Evolutionary conservation across 2,888 invertebrate genomes (phyloP), one percentile per base, ranked within the genome.

Genomic region (Dexiosoma caninum): DNA sequence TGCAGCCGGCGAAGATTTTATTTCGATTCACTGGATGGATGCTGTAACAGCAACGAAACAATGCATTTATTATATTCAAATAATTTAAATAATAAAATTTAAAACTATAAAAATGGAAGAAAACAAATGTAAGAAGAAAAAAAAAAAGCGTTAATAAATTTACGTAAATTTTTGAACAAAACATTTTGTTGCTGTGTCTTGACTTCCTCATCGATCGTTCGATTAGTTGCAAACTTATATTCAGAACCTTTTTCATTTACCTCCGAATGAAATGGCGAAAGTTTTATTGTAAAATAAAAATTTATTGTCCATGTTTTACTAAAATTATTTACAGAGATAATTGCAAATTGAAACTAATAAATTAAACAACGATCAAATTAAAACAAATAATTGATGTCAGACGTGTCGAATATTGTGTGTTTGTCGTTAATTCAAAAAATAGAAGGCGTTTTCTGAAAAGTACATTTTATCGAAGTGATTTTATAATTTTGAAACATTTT

Each of bases 91-190:
- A 55, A 32, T 55, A 32, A 62, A 40, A 42, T 19, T 9, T 4
- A 23, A 0, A n/a, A n/a, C n/a, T n/a, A n/a, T n/a, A n/a, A n/a
- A 9, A 42, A 7, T 21, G n/a, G 16, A 40, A 23, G 2, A 55
- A 9, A 10, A 60, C 49, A 60, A 60, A 30, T 23, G 49, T 62
- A 53, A 16, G 16, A 32, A 49, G 27, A 37, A 57, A 37, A 1
- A 37, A n/a, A 51, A 62, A 74, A 57, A 57, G n/a, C n/a, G n/a
- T 57, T 66, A 49, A 57, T 74, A 74, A 74, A 74, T 64, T n/a
- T 74, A 66, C 66, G 64, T 49, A 49, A 64, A 66, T 57, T 66
- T 57, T 64, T 66, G 21, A 64, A 64, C 35, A 72, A 35, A 42
- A 53, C 72, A 44, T 72, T n/a, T n/a, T n/a, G 62, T 62, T 62